Evolutionary conservation across 2,797 vertebrate species (phyloP).

Genomic region (Pseudopleuronectes americanus): DNA sequence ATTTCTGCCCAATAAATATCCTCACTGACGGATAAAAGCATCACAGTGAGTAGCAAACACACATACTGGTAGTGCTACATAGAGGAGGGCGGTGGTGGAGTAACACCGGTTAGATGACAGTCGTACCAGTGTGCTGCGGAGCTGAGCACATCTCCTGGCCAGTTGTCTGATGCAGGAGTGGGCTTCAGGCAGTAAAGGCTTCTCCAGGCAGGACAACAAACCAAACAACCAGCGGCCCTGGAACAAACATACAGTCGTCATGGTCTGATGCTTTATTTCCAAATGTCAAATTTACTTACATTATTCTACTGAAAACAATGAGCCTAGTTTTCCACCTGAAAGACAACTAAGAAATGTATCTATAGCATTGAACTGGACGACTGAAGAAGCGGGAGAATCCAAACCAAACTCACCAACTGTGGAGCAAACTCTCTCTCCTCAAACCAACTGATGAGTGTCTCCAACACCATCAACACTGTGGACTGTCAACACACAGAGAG

Average conservation of each 20-base stretch:
- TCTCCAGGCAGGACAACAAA: conserved; percentile 93
- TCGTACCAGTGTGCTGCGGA: conserved; percentile 82
- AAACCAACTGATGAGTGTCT: conserved; percentile 93
- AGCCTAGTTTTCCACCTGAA: too few relatives aligned
- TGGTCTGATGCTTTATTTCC: not conserved
- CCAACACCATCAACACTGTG: conserved; percentile 89
- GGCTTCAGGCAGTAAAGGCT: conserved; percentile 95
- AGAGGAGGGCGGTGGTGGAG: not conserved
- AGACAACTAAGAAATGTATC: too few relatives aligned
- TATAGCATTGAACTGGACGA: not conserved
- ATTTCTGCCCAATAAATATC: not conserved
- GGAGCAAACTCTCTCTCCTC: conserved; percentile 88
- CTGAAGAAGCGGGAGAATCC: not conserved
- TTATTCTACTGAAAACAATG: too few relatives aligned
- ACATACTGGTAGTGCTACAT: too few relatives aligned
- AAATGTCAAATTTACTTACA: too few relatives aligned
- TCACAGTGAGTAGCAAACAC: too few relatives aligned
- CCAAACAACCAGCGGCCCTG: conserved; percentile 96
- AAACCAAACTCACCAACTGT: conserved; percentile 78
- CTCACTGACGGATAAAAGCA: too few relatives aligned
- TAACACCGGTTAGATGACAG: not conserved
- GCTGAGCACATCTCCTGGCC: conserved; percentile 92
- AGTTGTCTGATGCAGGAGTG: conserved; percentile 96
- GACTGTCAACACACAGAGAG: conserved; percentile 79
- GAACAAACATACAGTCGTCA: not conserved